Evolutionary conservation across 1,140 invertebrate genomes (phyloP), one percentile per base, ranked within the genome.

Genomic region (Harpegnathos saltator): DNA sequence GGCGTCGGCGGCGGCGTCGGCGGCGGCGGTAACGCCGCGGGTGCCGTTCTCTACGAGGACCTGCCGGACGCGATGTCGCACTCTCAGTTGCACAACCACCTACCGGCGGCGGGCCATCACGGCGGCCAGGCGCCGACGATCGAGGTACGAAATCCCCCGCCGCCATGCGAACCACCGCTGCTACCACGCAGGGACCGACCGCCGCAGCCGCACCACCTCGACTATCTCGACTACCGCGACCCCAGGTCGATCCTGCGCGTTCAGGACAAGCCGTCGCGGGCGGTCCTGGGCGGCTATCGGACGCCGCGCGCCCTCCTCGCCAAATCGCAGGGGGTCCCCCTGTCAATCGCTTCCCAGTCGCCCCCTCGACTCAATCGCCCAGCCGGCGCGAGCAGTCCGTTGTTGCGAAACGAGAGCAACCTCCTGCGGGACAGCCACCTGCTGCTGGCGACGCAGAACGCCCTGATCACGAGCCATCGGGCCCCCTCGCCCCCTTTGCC

Each of bases 31-130:
- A 87, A 91, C 9, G 85, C 91, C 69, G 94, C 92, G 1, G 94
- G 92, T 61, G 93, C 93, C 22, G 95, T 96, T 63, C 95, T 96
- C 77, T 97, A 96, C 93, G 96, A 97, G 93, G 96, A 96, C 93
- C 94, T 95, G 17, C 93, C 95, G 74, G 95, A 95, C 61, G 91
- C 93, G 9, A 89, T 94, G 82, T 91, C 94, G 24, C 91, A 93
- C 33, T 91, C 93, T 73, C 94, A 94, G 82, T 92, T 93, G 61
- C 93, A 93, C 81, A 92, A 92, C 85, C 90, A 94, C 82, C 84
- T 94, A 85, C 88, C 92, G 33, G 9, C 75, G n/a, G 22, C 63
- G 65, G 89, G 93, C 88, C 93, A 93, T 81, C 91, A 91, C 73
- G 91, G 90, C 83, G 88, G 94, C 89, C 93, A 95, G 90, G 94